These are phyloP conservation scores for Lasiommata megera DNA, from an alignment of 2,888 invertebrate species.

Conservation along the genomic window DNA sequence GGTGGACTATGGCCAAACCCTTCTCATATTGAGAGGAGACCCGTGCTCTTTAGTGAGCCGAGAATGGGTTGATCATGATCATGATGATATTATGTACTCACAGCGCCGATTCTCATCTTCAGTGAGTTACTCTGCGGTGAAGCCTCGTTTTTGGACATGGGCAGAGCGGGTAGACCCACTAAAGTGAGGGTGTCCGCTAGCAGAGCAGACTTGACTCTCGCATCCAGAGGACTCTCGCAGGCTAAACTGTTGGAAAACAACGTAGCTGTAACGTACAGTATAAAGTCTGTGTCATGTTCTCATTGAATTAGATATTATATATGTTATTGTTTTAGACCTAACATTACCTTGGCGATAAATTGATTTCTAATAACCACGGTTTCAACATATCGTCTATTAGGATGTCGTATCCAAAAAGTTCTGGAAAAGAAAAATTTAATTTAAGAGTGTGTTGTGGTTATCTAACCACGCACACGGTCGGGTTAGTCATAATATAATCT, in stretches of 20 bases:
- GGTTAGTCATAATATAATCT: too few relatives aligned
- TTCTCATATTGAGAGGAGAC: too few relatives aligned
- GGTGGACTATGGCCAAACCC: too few relatives aligned
- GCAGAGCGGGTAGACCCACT: conserved; percentile 91
- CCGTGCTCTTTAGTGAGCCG: too few relatives aligned
- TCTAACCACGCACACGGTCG: neutral
- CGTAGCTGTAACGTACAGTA: neutral
- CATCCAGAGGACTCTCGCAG: conserved; percentile 96
- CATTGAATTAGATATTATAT: neutral
- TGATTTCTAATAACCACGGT: conserved; percentile 97
- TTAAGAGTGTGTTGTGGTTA: neutral
- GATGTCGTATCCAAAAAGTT: conserved; percentile 97
- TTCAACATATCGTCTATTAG: conserved; percentile 94
- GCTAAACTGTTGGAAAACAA: conserved; percentile 76
- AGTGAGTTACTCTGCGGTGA: conserved; percentile 54
- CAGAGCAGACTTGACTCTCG: conserved; percentile 95
- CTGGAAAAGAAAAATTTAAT: conserved; percentile 66
- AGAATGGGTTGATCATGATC: too few relatives aligned
- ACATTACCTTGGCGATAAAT: conserved; percentile 91
- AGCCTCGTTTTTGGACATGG: conserved; percentile 78
- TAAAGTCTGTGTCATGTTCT: neutral
- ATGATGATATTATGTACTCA: conserved; percentile 35
- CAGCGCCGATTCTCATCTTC: conserved; percentile 74
- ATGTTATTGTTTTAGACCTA: neutral
- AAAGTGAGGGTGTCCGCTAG: conserved; percentile 95